Base-by-base conservation (phyloP, 2,113 vertebrate genomes). In the Psophia crepitans region DNA sequence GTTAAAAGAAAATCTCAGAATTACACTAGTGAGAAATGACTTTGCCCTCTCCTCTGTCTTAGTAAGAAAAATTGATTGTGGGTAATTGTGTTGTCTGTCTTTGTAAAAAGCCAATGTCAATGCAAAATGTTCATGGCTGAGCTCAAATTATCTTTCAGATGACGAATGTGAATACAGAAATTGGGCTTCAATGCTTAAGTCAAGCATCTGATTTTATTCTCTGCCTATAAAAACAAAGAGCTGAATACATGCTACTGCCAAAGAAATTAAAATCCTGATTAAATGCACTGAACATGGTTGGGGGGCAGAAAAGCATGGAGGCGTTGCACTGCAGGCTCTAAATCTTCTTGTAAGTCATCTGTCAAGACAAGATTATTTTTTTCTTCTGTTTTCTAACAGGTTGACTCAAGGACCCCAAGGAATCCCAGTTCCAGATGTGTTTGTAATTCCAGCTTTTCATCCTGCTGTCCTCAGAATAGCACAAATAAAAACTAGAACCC, bases 391-490 rank as follows among this genome's bases (percentile, higher is more conserved):
- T 95, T 81, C 32, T 75, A 87, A 17, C 16, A 41, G 15, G 22
- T 60, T 84, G 60, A 44, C 32, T 90, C 46, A 58, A 95, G 51
- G 46, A 77, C 33, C 17, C 28, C 26, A 66, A 85, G 30, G 26
- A 89, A 94, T 84, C 35, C 12, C 35, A 63, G 51, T 77, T 91
- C 87, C 90, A 96, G 58, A 88, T 77, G 60, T 86, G 51, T 92
- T 94, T 95, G 66, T 74, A 70, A 33, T 78, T 77, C 11, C 6
- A 88, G 23, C 17, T 86, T 90, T 90, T 84, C 54, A 68, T 51
- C n/a, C 26, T 37, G 9, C 14, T 71, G 33, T 81, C 49, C 85
- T 77, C 68, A 66, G 51, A 94, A 69, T 1, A 95, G 58, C 14
- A 58, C n/a, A 91, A 94, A 96, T 83, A 37, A 66, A 91, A 91